Evolutionary conservation across 2,888 invertebrate genomes (phyloP), one percentile per base, ranked within the genome.

Genomic region (Heliconius sara): DNA sequence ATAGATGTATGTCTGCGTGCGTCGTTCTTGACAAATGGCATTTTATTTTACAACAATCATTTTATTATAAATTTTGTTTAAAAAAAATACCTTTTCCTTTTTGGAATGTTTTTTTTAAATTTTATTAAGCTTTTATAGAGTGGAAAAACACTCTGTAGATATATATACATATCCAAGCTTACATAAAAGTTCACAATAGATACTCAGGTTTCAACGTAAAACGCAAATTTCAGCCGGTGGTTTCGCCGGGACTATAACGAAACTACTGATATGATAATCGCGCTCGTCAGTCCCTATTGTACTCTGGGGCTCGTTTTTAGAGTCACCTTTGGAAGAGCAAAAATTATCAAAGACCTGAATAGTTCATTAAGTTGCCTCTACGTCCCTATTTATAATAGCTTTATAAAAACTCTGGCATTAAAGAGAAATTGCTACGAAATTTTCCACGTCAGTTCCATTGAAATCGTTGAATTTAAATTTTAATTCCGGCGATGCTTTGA

Each of bases 241-340:
- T 68, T 76, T 78, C 78, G 52, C 72, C 65, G 81, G 78, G 76
- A 73, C 80, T 76, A 57, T 78, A 80, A 80, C 78, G 80, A 75
- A 83, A 83, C 83, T 83, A 82, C 81, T 81, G 82, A 82, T 84
- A 83, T 83, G 82, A 83, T 83, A 84, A 84, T 84, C 73, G 74
- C 75, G 78, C 81, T 92, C 91, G 89, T 93, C 92, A 92, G 87
- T 78, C 47, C 43, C 89, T 81, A 92, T 93, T 93, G 92, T 93
- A 88, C 81, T 76, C 76, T 25, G n/a, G 77, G 30, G 60, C 76
- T 76, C 78, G 73, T 73, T 80, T 80, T 74, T 81, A 78, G 79
- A 82, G 78, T 77, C 74, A 78, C 80, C 79, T 80, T 75, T 65
- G 71, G 78, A 79, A 80, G 76, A 79, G 73, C 68, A 83, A 83